Base-by-base conservation (phyloP, 2,888 invertebrate species). In the Mellilla xanthometata region DNA sequence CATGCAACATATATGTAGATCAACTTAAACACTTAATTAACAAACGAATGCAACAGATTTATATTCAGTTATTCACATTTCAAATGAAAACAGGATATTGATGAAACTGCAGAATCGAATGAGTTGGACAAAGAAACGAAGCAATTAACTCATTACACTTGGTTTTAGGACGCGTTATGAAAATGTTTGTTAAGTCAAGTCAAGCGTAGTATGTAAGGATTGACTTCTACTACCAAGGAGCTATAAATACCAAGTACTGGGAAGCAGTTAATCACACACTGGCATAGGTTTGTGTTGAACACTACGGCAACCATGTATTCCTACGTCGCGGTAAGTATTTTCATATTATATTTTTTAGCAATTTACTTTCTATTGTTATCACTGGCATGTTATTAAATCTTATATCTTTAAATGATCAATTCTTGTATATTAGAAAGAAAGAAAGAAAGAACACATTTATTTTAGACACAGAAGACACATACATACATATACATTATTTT, bases 181-280 rank as follows among this genome's bases (percentile, higher is more conserved):
- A 84, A 81, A 79, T 65, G 51, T 58, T 62, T 53, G 60, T 55
- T 71, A 73, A 84, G 24, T n/a, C 8, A 84, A 79, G 53, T 60
- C 75, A 83, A 81, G 80, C 82, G 84, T 85, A 77, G 80, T 76
- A 72, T 64, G 57, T 60, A 54, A 81, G 80, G 81, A 78, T 76
- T 67, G 62, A 54, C 57, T 48, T 74, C 76, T 74, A 75, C 77
- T 81, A 78, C 81, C 60, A 28, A 23, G 38, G 60, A 28, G 35
- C 42, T 87, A 87, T 87, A 87, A 72, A 85, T 79, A 61, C 65
- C 47, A 52, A 38, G 56, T 48, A 31, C 40, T 19, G 42, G 52
- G 41, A 53, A 23, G 33, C 34, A 48, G 44, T 50, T 53, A 54
- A 62, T n/a, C 60, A 60, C 62, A 65, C 53, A 62, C 11, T 34